Base-by-base conservation (phyloP, 2,888 invertebrate species). In the Prionchulus punctatus region DNA sequence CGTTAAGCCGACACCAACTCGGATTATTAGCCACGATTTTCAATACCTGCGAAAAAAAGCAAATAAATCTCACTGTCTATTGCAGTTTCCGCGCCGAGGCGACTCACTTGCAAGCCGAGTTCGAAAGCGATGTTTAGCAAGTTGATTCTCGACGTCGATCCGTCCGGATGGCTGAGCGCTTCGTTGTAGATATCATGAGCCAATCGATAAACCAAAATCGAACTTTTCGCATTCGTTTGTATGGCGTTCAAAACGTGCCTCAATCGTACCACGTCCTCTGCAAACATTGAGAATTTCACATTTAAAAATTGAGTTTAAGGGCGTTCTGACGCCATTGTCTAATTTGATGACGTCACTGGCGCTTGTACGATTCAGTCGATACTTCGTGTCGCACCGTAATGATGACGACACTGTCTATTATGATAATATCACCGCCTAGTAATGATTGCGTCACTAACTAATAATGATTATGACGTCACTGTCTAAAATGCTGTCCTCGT, bases 171-270 rank as follows among this genome's bases (percentile, higher is more conserved):
- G 3, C 25, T 18, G 43, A 84, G 83, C 43, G 85, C 85, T 72
- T 85, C 84, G 18, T 85, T 79, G 72, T 86, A 81, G 59, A 85
- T 85, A 75, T 86, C 86, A 72, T 86, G 85, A 58, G 86, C 86
- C 58, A 86, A 75, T 61, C 85, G 82, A 76, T 86, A 86, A 69
- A 87, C 77, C 74, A 85, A 85, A 53, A 84, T 83, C 2, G 85
- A 84, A 63, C 84, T 84, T 65, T 86, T 84, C 63, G 86, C 85
- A 77, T 86, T 84, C 30, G 82, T 75, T 71, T 84, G 83, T 12
- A 85, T 82, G 26, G 84, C 83, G 65, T 84, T 84, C 52, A 86
- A 73, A 15, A 86, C 85, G 0, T 81, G 81, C 2, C 82, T 78
- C 54, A 86, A 73, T 1, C 85, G 77, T 59, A 79, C 78, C 0